These are phyloP conservation scores for Bagarius yarrelli DNA, from an alignment of 2,113 vertebrate genomes.

Conservation along the genomic window DNA sequence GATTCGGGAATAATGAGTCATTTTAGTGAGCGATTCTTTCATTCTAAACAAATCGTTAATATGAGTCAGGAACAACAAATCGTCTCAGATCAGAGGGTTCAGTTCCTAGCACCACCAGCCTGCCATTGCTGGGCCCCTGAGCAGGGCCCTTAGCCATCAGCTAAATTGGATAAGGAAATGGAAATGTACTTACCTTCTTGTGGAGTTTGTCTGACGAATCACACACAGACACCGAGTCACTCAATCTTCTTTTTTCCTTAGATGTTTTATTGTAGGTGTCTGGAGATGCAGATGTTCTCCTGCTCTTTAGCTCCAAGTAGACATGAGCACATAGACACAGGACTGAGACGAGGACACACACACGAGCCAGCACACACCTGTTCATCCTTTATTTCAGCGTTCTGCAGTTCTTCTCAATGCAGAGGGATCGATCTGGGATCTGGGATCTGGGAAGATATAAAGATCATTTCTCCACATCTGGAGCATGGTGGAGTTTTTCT, in stretches of 20 bases:
- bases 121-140: no score
- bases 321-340: slow-evolving; percentile 63
- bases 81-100: no score
- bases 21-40: no score
- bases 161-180: no score
- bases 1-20: no score
- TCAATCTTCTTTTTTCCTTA: slow-evolving; percentile 48
- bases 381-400: slow-evolving; percentile 49
- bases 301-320: slow-evolving; percentile 60
- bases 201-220: slow-evolving; percentile 41
- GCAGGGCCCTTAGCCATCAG: no score
- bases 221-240: slow-evolving; percentile 35
- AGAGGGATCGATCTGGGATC: no score
- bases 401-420: neutral
- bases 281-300: slow-evolving; percentile 35
- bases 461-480: neutral
- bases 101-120: neutral
- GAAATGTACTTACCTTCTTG: slow-evolving; percentile 66
- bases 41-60: no score
- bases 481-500: neutral
- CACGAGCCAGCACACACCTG: slow-evolving; percentile 57
- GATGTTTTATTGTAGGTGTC: slow-evolving; percentile 49
- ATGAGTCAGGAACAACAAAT: no score
- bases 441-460: no score
- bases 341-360: slow-evolving; percentile 55